These are phyloP conservation scores for Smithornis capensis DNA, from an alignment of 2,113 vertebrate genomes.

Conservation along the genomic window DNA sequence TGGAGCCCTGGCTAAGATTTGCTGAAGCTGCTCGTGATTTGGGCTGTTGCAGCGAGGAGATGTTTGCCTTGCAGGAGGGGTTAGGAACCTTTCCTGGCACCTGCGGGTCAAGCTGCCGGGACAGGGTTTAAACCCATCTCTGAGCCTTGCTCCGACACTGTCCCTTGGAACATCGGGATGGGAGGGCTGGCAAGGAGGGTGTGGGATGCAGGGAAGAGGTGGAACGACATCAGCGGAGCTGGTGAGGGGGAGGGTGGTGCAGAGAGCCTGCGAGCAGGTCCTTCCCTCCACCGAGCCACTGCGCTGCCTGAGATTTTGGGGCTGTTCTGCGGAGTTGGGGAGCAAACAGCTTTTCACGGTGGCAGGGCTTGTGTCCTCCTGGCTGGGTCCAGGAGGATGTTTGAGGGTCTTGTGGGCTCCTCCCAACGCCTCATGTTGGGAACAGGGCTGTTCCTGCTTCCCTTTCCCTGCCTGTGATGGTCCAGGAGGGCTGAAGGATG, in stretches of 20 bases:
- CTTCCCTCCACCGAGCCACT: neutral
- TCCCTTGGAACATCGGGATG: neutral
- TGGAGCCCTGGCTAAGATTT: neutral
- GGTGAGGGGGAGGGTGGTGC: neutral
- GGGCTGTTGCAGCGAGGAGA: rapidly evolving
- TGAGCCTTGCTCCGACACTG: neutral
- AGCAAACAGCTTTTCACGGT: neutral
- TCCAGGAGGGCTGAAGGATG: neutral
- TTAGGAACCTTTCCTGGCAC: neutral
- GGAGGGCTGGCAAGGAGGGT: neutral
- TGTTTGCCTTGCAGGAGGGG: neutral
- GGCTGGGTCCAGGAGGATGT: rapidly evolving
- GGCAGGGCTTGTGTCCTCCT: neutral
- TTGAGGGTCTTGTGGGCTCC: neutral
- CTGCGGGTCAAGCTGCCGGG: neutral
- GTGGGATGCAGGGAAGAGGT: neutral
- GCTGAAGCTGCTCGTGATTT: neutral
- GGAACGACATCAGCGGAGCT: neutral
- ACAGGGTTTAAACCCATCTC: neutral
- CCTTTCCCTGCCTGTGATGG: neutral
- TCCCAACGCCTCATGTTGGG: neutral
- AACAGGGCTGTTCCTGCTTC: neutral
- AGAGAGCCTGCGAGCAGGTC: rapidly evolving
- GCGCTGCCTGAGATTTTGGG: neutral
- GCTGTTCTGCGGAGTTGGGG: neutral